Conservation (phyloP, 1,140 invertebrate genomes). For the Mactra quadrangularis region DNA sequence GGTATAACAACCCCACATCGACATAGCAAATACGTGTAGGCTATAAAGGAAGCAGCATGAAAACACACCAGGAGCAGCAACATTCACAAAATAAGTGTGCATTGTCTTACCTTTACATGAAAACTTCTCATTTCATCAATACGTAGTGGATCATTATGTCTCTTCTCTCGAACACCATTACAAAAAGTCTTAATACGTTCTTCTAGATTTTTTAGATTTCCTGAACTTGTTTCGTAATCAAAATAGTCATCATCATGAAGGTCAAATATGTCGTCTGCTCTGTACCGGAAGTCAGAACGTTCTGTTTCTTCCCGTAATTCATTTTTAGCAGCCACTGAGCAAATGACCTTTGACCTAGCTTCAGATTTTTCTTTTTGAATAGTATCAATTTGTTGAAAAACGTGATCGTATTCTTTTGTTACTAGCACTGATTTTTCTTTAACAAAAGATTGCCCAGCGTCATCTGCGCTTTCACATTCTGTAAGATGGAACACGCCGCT, state of each 20-base stretch:
- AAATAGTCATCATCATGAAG: slow-evolving; percentile 71
- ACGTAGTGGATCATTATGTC: slow-evolving; percentile 46
- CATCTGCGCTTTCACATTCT: slow-evolving; percentile 60
- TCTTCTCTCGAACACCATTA: slow-evolving; percentile 51
- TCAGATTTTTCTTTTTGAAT: slow-evolving; percentile 70
- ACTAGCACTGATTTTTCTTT: slow-evolving; percentile 43
- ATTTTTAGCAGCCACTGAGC: slow-evolving; percentile 59
- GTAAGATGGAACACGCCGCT: slow-evolving; percentile 61
- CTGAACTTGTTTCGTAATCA: slow-evolving; percentile 78
- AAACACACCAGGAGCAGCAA: no score
- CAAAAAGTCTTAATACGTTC: slow-evolving; percentile 72
- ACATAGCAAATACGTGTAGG: no score
- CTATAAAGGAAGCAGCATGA: no score
- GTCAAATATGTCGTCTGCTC: slow-evolving; percentile 57
- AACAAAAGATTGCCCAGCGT: slow-evolving; percentile 2
- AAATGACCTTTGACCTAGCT: slow-evolving; percentile 67
- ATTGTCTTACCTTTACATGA: slow-evolving; percentile 65
- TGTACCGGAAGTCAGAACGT: slow-evolving; percentile 52
- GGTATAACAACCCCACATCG: no score
- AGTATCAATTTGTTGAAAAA: slow-evolving; percentile 72
- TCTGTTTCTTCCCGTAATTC: slow-evolving; percentile 60
- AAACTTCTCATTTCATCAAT: slow-evolving; percentile 70
- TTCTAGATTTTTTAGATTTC: slow-evolving; percentile 71
- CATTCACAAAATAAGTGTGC: no score
- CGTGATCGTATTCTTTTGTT: slow-evolving; percentile 58